phyloP scores from a whole-genome alignment of 53 echinoderm and acorn worm genomes.

The Henricia sp. region DNA sequence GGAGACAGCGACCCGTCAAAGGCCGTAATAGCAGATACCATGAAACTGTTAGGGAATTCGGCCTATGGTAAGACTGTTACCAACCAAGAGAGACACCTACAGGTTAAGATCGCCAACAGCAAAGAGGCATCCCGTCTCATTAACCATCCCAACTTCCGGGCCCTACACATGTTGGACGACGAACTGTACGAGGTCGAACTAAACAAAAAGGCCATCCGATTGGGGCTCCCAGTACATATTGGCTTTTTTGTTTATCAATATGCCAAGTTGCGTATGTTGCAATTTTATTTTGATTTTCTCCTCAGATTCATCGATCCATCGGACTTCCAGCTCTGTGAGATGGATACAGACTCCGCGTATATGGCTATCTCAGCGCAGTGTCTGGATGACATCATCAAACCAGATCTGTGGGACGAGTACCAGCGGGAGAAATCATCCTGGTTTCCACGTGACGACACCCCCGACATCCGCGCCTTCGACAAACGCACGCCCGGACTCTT shows the following conservation, averaged over 20 bases:
- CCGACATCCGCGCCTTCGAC: constrained; percentile 31
- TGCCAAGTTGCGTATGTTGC: constrained; percentile 22
- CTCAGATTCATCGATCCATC: background rate
- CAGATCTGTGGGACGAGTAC: background rate
- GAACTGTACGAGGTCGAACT: constrained; percentile 18
- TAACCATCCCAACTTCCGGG: too few species aligned
- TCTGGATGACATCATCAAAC: constrained; percentile 16
- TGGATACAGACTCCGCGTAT: constrained; percentile 29
- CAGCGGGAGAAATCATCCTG: background rate
- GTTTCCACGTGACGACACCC: constrained; percentile 19
- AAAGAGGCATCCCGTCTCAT: constrained; percentile 5
- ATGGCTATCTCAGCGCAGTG: background rate
- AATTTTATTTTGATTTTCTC: constrained; percentile 43
- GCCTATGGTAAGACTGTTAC: constrained; percentile 74
- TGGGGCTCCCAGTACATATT: background rate
- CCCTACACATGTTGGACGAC: constrained; percentile 5
- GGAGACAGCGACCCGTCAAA: constrained; percentile 45
- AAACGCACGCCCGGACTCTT: constrained; percentile 70
- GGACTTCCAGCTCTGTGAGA: constrained; percentile 20
- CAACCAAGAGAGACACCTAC: constrained; percentile 50
- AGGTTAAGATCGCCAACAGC: background rate
- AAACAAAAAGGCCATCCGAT: background rate
- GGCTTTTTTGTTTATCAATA: too few species aligned
- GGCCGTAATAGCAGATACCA: constrained; percentile 53
- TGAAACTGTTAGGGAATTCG: constrained; percentile 57